Evolutionary conservation across 2,888 invertebrate species (phyloP).

Genomic region (Ferdinandea cuprea): DNA sequence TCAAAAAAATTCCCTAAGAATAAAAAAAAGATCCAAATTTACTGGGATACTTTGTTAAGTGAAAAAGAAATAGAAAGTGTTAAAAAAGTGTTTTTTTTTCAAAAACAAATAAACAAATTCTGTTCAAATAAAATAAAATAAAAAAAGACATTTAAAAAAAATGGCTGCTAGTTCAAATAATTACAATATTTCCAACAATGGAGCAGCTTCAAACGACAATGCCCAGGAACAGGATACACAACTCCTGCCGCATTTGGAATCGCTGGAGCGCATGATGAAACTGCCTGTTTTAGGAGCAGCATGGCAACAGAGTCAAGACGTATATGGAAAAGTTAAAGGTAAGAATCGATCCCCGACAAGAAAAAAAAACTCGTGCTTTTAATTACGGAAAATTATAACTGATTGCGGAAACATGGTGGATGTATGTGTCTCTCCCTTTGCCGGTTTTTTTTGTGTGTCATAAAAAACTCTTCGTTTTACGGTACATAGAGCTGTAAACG

Average conservation of each 20-base stretch:
- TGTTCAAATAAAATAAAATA: constrained; percentile 27
- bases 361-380: constrained; percentile 44
- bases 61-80: constrained; percentile 43
- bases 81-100: constrained; percentile 30
- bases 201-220: constrained; percentile 63
- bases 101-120: constrained; percentile 14
- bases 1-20: not conserved
- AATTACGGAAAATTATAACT: constrained; percentile 27
- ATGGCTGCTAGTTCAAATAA: constrained; percentile 75
- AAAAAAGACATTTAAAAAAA: constrained; percentile 51
- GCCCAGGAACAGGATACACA: constrained; percentile 80
- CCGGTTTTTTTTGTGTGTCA: not conserved
- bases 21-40: not conserved
- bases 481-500: constrained; percentile 8
- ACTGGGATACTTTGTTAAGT: constrained; percentile 15
- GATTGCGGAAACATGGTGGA: constrained; percentile 29
- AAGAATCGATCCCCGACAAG: constrained; percentile 74
- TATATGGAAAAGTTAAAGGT: constrained; percentile 86
- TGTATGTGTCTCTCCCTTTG: constrained; percentile 22
- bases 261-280: constrained; percentile 85
- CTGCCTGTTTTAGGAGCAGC: constrained; percentile 85
- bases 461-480: too few relatives aligned
- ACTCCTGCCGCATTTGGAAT: constrained; percentile 84
- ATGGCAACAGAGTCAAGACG: constrained; percentile 84
- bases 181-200: constrained; percentile 75